Base-by-base conservation (phyloP, 2,113 vertebrate species). In the Galbula dea region DNA sequence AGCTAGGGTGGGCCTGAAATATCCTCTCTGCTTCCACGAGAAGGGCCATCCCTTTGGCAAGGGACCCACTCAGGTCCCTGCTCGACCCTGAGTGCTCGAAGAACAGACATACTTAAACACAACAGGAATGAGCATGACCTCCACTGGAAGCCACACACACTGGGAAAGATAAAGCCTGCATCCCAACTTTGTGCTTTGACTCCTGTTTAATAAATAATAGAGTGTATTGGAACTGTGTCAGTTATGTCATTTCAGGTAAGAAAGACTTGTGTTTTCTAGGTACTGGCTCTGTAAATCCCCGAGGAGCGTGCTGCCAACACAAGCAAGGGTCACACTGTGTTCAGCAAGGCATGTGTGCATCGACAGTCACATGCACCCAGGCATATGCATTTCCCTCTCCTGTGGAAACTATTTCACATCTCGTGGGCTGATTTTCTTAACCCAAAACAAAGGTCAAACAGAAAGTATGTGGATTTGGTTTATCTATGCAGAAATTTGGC, bases 401-500 rank as follows among this genome's bases (percentile, higher is more conserved):
- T 12, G 4, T 27, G 80, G 88, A 93, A 94, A 90, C 61, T 81
- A 48, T 57, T 85, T 85, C 66, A 83, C 19, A 29, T 73, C 71
- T 58, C 6, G 1, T 39, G 22, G 58, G 58, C 29, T 76, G 67
- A 54, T 73, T 88, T 93, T 76, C 84, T 88, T 71, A 67, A 82
- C 62, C 23, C 85, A 59, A 79, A 91, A 79, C 91, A 88, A 77
- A 94, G 94, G 82, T 73, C 62, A 63, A 46, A 61, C 57, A 73
- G 65, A 87, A 68, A 90, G 66, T 32, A n/a, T 1, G 1, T 14
- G 39, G 16, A 52, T 94, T 65, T 52, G 67, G 55, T 76, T 90
- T 71, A 79, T 59, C 83, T 75, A 17, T 15, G 74, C 18, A 86
- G 52, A 91, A 71, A 51, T 1, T 11, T 9, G 80, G 41, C 46